Conservation (phyloP, 2,113 vertebrate species). For the Hydrolagus affinis region DNA sequence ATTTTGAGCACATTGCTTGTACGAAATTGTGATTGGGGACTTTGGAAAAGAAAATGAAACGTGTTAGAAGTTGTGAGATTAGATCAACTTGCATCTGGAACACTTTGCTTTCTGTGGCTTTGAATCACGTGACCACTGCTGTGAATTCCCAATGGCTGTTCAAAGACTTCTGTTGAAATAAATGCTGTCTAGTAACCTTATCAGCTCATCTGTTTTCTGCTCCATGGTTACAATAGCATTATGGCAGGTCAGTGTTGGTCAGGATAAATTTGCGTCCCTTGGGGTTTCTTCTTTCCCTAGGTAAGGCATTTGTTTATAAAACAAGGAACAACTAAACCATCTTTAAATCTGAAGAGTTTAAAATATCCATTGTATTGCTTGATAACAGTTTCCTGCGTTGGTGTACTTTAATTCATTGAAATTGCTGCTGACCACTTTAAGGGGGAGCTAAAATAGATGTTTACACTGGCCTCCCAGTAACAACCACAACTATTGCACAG, state of each 20-base stretch:
- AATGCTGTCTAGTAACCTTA: slow-evolving; percentile 27
- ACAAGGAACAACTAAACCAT: neutral
- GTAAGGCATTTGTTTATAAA: neutral
- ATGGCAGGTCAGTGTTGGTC: slow-evolving; percentile 28
- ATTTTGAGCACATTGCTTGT: neutral
- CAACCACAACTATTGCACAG: neutral
- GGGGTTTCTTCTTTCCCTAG: slow-evolving; percentile 21
- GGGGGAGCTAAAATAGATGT: neutral
- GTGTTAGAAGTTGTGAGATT: neutral
- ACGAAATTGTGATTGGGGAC: neutral
- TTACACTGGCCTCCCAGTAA: neutral
- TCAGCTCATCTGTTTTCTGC: slow-evolving; percentile 30
- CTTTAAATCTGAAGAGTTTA: neutral
- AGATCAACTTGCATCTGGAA: slow-evolving; percentile 26
- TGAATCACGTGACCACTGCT: neutral
- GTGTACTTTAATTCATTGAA: neutral
- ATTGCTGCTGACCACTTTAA: neutral
- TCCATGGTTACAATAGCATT: slow-evolving; percentile 24
- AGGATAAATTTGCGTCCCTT: slow-evolving; percentile 15
- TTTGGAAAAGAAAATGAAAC: slow-evolving; percentile 2
- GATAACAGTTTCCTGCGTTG: neutral
- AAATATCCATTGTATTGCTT: neutral
- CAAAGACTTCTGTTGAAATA: slow-evolving; percentile 23
- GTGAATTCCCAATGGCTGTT: slow-evolving; percentile 19
- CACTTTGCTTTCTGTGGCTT: neutral